These are phyloP conservation scores for Ptilodon capucinus DNA, from an alignment of 2,888 invertebrate species.

Conservation along the genomic window DNA sequence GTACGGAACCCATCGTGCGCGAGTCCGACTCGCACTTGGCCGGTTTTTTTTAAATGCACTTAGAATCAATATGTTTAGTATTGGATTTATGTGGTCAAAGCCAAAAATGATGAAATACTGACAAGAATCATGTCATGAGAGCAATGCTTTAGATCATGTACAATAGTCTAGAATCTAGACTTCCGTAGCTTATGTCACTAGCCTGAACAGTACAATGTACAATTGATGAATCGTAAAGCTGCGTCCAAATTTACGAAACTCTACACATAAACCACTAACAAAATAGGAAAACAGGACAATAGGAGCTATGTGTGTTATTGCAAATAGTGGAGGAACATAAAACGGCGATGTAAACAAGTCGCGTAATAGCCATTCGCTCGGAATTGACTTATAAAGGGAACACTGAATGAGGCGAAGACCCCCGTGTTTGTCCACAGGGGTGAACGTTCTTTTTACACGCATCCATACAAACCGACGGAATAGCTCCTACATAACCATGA, in stretches of 20 bases:
- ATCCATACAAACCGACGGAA: slow-evolving; percentile 35
- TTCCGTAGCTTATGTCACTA: background rate
- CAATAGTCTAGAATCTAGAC: background rate
- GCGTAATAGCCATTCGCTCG: slow-evolving; percentile 39
- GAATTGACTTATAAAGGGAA: slow-evolving; percentile 48
- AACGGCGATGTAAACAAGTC: slow-evolving; percentile 44
- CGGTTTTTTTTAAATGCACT: no score
- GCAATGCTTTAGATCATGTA: no score
- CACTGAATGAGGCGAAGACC: slow-evolving; percentile 35
- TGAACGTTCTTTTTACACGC: slow-evolving; percentile 41
- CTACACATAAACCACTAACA: background rate
- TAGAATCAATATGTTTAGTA: no score
- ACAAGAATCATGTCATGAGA: no score
- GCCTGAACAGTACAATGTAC: background rate
- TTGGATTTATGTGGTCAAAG: no score
- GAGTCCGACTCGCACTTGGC: no score
- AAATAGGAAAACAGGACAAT: background rate
- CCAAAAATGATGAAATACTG: no score
- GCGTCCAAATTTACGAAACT: background rate
- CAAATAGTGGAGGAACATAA: slow-evolving; percentile 40
- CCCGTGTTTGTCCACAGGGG: slow-evolving; percentile 37
- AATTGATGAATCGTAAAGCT: background rate
- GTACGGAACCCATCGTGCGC: no score
- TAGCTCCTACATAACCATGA: slow-evolving; percentile 24
- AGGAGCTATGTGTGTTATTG: slow-evolving; percentile 15